These are phyloP conservation scores for Pachyrhynchus sulphureomaculatus DNA, from an alignment of 1,140 invertebrate genomes.

Conservation along the genomic window DNA sequence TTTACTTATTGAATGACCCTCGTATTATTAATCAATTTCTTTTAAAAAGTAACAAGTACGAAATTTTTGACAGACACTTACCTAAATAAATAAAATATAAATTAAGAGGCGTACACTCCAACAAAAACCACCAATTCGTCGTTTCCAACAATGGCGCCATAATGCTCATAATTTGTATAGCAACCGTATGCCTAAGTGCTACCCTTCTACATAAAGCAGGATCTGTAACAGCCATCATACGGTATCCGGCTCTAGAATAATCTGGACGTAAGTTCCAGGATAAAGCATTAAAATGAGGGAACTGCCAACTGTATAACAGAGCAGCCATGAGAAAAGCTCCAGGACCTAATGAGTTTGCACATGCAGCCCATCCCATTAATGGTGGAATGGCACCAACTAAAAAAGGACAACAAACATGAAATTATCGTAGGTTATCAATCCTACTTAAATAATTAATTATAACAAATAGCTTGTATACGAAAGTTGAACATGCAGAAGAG, in stretches of 20 bases:
- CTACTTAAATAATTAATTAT: no score
- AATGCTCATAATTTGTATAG: conserved; percentile 72
- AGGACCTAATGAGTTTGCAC: conserved; percentile 72
- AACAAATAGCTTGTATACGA: no score
- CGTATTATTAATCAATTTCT: no score
- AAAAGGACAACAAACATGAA: conserved; percentile 33
- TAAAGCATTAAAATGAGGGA: conserved; percentile 98
- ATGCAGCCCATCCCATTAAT: conserved; percentile 96
- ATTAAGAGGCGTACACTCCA: conserved; percentile 90
- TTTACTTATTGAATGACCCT: no score
- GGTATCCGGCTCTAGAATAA: conserved; percentile 94
- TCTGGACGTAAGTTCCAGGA: conserved; percentile 96
- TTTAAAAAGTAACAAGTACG: no score
- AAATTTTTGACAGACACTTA: no score
- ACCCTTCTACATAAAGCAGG: conserved; percentile 86
- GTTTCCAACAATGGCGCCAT: conserved; percentile 78
- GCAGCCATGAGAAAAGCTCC: conserved; percentile 88
- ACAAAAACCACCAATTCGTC: conserved; percentile 89
- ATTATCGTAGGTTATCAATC: not conserved
- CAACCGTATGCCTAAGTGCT: conserved; percentile 81
- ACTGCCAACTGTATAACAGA: conserved; percentile 97
- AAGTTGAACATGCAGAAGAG: no score
- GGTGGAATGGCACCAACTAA: conserved; percentile 96
- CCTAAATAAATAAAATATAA: conserved; percentile 88
- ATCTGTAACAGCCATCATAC: conserved; percentile 97